A percentile compares a stretch with the other conserved stretches of the same genome.
phyloP scores from a whole-genome alignment of 1,140 invertebrate genomes.

The Notospermus geniculatus region DNA sequence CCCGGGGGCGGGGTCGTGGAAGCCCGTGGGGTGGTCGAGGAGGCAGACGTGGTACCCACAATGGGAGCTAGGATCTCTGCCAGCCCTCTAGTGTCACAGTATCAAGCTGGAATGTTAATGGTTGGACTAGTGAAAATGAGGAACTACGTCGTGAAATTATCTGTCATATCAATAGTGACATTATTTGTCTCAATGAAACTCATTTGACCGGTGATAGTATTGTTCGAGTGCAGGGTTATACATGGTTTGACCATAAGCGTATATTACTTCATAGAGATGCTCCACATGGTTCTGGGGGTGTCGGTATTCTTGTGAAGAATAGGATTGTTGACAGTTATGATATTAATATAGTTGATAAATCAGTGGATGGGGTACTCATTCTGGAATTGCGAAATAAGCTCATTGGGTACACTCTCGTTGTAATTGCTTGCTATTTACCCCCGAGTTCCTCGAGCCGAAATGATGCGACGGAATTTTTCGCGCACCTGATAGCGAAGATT shows the following conservation, averaged over 20 bases:
- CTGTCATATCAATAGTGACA: constrained; percentile 4
- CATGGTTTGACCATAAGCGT: constrained; percentile 13
- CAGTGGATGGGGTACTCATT: constrained; percentile 18
- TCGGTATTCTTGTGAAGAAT: too few relatives aligned
- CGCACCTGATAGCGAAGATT: not conserved
- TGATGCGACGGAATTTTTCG: constrained; percentile 16
- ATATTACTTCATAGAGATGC: not conserved
- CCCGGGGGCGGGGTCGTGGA: too few relatives aligned
- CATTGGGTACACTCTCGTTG: not conserved
- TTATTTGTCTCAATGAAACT: constrained; percentile 16
- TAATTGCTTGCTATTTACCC: not conserved
- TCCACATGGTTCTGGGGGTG: too few relatives aligned
- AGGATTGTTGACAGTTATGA: too few relatives aligned
- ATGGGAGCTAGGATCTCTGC: too few relatives aligned
- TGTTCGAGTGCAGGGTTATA: constrained; percentile 7
- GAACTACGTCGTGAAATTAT: constrained; percentile 3
- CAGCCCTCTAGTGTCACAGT: too few relatives aligned
- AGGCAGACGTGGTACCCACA: too few relatives aligned
- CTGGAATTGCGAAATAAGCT: not conserved
- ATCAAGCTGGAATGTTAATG: constrained; percentile 11
- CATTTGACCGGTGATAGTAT: constrained; percentile 6
- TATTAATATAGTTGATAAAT: constrained; percentile 12
- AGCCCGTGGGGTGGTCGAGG: too few relatives aligned
- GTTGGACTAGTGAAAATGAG: constrained; percentile 13
- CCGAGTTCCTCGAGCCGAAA: constrained; percentile 18